Evolutionary conservation across 2,113 vertebrate genomes (phyloP), one percentile per base, ranked within the genome.

Genomic region (Dromas ardeola): DNA sequence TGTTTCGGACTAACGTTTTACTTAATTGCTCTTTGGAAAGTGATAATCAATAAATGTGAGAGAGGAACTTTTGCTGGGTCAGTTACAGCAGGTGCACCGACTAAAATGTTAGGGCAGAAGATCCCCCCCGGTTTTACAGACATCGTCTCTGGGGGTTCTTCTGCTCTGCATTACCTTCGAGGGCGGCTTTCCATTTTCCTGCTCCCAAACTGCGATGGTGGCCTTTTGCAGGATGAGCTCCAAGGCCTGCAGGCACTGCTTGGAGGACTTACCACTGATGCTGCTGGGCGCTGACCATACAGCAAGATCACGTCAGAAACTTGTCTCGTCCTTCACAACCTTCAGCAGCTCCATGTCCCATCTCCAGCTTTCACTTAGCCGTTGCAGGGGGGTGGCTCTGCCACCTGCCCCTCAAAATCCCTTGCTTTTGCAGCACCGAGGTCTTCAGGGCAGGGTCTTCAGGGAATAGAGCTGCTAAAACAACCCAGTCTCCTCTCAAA

Each of bases 61-160:
- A 56, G 26, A 63, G 59, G n/a, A 88, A 38, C 36, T 50, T 81
- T 36, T 29, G 13, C 61, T 88, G 74, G 22, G 27, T 36, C 5
- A 66, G 25, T 45, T 61, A 65, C 4, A 4, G 43, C 38, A 52
- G 76, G 25, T 16, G 69, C 29, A 63, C 21, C 0, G 0, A 38
- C 36, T 45, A 23, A 81, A 88, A 58, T 4, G 11, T 56, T 29
- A 63, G 53, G 7, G 49, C 59, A 61, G 36, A 84, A 88, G 34
- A 58, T 21, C 20, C 34, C 67, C 58, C 53, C 58, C 12, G n/a
- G 42, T 71, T 72, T 49, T 38, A 78, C 17, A 47, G 70, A 47
- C 0, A 0, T 42, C 0, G 0, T 42, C 43, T 63, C 34, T 25
- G 23, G 11, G 20, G 22, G 22, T 36, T 36, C 30, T 86, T 66